These are phyloP conservation scores for Blomia tropicalis DNA, from an alignment of 2,888 invertebrate genomes.

Conservation along the genomic window DNA sequence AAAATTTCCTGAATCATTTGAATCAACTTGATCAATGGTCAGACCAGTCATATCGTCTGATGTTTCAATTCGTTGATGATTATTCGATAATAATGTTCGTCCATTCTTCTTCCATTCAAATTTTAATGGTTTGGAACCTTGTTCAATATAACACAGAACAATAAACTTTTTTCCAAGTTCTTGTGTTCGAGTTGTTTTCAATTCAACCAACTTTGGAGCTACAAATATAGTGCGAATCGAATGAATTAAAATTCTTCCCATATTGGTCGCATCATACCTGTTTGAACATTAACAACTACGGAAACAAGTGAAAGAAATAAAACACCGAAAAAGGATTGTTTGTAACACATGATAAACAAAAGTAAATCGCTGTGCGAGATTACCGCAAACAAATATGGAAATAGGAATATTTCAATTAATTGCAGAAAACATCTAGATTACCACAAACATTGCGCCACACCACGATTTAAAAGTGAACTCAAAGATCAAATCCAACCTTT, in stretches of 20 bases:
- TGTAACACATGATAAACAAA: too few species aligned
- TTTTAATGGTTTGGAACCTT: slow-evolving; percentile 24
- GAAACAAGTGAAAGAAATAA: not conserved
- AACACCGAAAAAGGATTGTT: too few species aligned
- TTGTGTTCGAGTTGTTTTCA: not conserved
- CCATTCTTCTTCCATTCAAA: slow-evolving; percentile 26
- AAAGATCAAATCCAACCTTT: slow-evolving; percentile 1
- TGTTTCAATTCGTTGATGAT: not conserved
- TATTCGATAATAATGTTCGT: not conserved
- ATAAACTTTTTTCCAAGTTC: slow-evolving; percentile 3
- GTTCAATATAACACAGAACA: slow-evolving; percentile 19
- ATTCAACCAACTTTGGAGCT: not conserved
- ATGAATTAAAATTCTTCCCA: not conserved
- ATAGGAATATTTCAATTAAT: not conserved
- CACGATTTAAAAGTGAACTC: not conserved
- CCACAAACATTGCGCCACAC: not conserved
- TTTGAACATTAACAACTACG: not conserved
- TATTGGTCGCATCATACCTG: not conserved
- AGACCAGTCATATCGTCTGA: slow-evolving; percentile 19
- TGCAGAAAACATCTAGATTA: not conserved
- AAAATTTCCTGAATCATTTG: slow-evolving; percentile 26
- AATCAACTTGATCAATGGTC: slow-evolving; percentile 21
- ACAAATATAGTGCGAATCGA: too few species aligned
- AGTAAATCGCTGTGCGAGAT: not conserved
- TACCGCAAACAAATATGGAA: not conserved